Base-by-base conservation (phyloP, 2,797 vertebrate genomes). In the Coccyzus lansbergi region DNA sequence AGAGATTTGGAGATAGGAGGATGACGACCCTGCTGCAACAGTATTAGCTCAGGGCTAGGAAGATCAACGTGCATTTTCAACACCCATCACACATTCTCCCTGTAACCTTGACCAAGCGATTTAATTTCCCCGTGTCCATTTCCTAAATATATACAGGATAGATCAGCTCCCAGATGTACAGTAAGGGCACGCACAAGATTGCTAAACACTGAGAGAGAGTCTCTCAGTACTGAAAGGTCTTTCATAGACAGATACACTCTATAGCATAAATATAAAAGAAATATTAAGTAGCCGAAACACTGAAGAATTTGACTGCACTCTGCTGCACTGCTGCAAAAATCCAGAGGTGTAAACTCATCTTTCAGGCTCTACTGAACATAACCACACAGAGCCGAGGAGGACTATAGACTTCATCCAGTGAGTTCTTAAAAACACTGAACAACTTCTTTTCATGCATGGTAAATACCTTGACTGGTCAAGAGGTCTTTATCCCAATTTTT, bases 41-140 rank as follows among this genome's bases (percentile, higher is more conserved):
- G 74, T 52, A 77, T 62, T 75, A 85, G 38, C 88, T 87, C 51
- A 62, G 55, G 55, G 48, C 71, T 26, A 38, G 44, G 67, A 72
- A 82, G 92, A 94, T 38, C 64, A 36, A 87, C 60, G 63, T 86
- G 87, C 82, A 46, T 82, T 83, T 93, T 89, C 79, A 90, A 59
- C 83, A 91, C 88, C 79, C 69, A 83, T 87, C 76, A 64, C 82
- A 51, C 51, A 83, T 89, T 75, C 82, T 91, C 40, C 87, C 79
- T 5, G 19, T 85, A 92, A 93, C 95, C 89, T 89, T 87, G 79
- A 87, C 84, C 79, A 28, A 92, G 82, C 53, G 76, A 91, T 90
- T 91, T 60, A 64, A 69, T 91, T 88, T 91, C 91, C 67, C 79
- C 9, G 0, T 24, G 68, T 53, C 83, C 2, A 0, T 68, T 87